Base-by-base conservation (phyloP, 2,797 vertebrate genomes). In the Galagoides demidoff region DNA sequence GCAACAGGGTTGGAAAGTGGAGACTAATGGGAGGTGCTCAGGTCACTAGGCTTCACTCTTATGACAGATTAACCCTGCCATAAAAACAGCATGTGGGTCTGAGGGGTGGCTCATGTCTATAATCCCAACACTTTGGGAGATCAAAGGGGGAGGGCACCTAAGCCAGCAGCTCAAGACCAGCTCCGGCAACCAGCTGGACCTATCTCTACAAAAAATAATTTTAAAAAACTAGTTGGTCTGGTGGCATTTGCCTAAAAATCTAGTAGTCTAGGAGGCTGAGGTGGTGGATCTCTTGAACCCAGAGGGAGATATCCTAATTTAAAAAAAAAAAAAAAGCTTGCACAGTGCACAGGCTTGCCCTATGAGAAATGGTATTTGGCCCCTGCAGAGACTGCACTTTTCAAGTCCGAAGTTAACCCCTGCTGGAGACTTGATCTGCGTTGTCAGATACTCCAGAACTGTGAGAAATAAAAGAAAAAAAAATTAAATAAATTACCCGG, bases 321-420 rank as follows among this genome's bases (percentile, higher is more conserved):
- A 43, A 43, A 19, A 68, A 20, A 34, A n/a, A 19, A 57, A 7
- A 34, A 27, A 4, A 29, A 66, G 20, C 5, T 59, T 79, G 5
- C 2, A 2, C 39, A 14, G 17, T 79, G 5, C 2, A 3, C 39
- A 20, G 17, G 3, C 59, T 4, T 14, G 5, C 19, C 27, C 7
- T 37, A 1, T 34, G 34, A n/a, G 17, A 22, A 70, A 52, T 4
- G 22, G 4, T 16, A 2, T 10, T 27, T 2, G 6, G 14, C 22
- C 20, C 76, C 31, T 19, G 7, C 63, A 4, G 13, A 43, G 57
- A 9, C 55, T 31, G 10, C 7, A 45, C 3, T 13, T 23, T 57
- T 84, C 13, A 27, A 25, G 7, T 1, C 12, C 6, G 3, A 79
- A 4, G 37, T 17, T 52, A 9, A 3, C 8, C 9, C 11, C 2